A percentile compares a stretch with the other conserved stretches of the same genome.
Conservation (phyloP, 2,113 vertebrate genomes). For the Neopipo cinnamomea region DNA sequence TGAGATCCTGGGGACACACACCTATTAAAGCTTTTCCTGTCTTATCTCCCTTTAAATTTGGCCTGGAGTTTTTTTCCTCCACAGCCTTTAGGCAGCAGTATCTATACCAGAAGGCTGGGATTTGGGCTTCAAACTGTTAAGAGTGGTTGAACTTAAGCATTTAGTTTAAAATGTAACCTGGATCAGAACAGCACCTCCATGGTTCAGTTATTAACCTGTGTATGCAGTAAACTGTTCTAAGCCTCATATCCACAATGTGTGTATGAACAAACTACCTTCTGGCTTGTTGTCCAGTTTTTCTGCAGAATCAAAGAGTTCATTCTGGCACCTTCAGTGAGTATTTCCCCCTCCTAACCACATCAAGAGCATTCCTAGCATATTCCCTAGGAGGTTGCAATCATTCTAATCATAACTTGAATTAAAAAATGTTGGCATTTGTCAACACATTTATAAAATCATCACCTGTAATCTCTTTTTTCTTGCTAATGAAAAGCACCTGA, state of each 20-base stretch:
- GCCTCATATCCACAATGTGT: not conserved
- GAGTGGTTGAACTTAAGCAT: not conserved
- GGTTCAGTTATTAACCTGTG: not conserved
- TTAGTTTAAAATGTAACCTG: not conserved
- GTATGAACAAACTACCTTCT: constrained; percentile 19
- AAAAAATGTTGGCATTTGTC: constrained; percentile 71
- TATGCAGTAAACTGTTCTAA: not conserved
- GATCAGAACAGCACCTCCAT: not conserved
- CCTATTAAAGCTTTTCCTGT: no score
- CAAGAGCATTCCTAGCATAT: constrained; percentile 72
- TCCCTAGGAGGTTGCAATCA: constrained; percentile 61
- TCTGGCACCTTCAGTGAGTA: constrained; percentile 24
- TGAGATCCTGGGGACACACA: no score
- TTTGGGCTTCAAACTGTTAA: not conserved
- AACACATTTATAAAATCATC: constrained; percentile 68
- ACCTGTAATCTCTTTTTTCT: constrained; percentile 70
- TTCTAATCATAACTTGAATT: constrained; percentile 67
- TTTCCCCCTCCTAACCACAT: constrained; percentile 53
- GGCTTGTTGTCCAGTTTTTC: constrained; percentile 35
- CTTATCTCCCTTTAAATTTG: no score
- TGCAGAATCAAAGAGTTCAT: constrained; percentile 49
- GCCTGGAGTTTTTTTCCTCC: no score
- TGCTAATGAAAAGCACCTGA: constrained; percentile 70
- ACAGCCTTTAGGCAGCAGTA: no score
- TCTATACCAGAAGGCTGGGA: not conserved